Evolutionary conservation across 2,113 vertebrate genomes (phyloP).

Genomic region (Xiphias gladius): DNA sequence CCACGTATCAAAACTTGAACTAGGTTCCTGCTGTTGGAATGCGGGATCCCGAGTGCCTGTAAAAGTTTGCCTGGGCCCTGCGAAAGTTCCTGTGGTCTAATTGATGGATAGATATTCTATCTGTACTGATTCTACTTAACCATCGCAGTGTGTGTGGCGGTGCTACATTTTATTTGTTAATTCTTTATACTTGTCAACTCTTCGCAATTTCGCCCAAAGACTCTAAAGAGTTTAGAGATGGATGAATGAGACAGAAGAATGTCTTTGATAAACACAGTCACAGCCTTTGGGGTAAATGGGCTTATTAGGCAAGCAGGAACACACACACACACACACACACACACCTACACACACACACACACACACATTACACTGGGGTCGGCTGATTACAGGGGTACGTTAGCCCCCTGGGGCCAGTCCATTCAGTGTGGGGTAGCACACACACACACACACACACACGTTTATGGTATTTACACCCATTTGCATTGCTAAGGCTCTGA

Average conservation of each 20-base stretch:
- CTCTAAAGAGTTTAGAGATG: constrained; percentile 59
- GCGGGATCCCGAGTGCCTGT: too few relatives aligned
- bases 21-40: neutral
- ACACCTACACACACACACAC: constrained; percentile 57
- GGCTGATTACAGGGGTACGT: constrained; percentile 78
- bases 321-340: constrained; percentile 58
- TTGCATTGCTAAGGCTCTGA: constrained; percentile 74
- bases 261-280: constrained; percentile 77
- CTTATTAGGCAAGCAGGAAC: constrained; percentile 66
- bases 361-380: constrained; percentile 54
- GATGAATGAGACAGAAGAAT: constrained; percentile 77
- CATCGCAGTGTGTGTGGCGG: neutral
- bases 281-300: constrained; percentile 64
- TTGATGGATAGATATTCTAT: neutral
- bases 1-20: neutral
- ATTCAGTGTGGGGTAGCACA: constrained; percentile 52
- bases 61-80: neutral
- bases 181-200: constrained; percentile 25
- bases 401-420: constrained; percentile 71
- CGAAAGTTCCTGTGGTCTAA: neutral
- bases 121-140: neutral
- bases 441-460: constrained; percentile 63
- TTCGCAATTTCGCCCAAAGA: constrained; percentile 47
- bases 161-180: neutral
- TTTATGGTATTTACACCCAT: constrained; percentile 75